phyloP scores from a whole-genome alignment of 1,140 invertebrate genomes.

The Laodelphax striatellus region DNA sequence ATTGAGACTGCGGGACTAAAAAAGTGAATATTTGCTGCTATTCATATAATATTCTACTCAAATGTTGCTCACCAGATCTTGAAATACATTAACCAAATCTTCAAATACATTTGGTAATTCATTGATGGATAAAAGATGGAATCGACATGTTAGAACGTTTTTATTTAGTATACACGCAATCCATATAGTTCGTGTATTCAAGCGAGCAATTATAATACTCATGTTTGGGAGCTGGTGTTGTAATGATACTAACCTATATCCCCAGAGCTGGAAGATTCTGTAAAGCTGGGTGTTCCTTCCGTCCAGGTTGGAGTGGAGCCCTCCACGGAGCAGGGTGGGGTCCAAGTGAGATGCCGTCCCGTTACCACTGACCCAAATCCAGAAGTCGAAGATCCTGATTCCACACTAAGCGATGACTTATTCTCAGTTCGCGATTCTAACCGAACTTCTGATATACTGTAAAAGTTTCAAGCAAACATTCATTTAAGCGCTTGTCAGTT shows the following conservation, averaged over 20 bases:
- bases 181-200: too few relatives aligned
- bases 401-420: conserved; percentile 57
- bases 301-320: conserved; percentile 95
- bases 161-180: too few relatives aligned
- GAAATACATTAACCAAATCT: too few relatives aligned
- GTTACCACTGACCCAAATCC: conserved; percentile 41
- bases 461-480: conserved; percentile 13
- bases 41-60: too few relatives aligned
- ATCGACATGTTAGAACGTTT: too few relatives aligned
- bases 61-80: too few relatives aligned
- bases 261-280: conserved; percentile 87
- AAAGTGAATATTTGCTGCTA: too few relatives aligned
- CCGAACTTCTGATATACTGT: conserved; percentile 42
- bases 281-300: conserved; percentile 93
- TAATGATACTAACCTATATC: conserved; percentile 59
- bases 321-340: conserved; percentile 77
- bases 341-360: conserved; percentile 52
- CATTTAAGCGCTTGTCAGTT: neutral
- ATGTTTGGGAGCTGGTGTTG: too few relatives aligned
- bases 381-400: conserved; percentile 39
- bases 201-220: too few relatives aligned
- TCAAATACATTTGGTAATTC: too few relatives aligned
- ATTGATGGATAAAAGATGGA: too few relatives aligned
- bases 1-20: too few relatives aligned
- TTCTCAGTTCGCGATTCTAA: conserved; percentile 46